Conservation (phyloP, 1,140 invertebrate genomes). For the Caerostris darwini region DNA sequence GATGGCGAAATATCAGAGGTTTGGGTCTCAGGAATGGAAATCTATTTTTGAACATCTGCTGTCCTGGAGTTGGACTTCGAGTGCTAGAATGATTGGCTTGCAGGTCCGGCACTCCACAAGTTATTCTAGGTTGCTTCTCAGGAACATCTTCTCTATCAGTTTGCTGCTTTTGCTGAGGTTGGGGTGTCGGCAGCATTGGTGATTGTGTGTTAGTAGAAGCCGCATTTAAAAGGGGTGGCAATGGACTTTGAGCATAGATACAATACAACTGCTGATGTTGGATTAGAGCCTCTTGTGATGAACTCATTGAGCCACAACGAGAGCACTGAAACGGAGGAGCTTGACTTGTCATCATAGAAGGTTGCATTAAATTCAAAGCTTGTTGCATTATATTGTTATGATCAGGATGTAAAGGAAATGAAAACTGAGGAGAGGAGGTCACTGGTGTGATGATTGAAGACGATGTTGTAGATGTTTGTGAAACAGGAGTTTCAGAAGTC, state of each 20-base stretch:
- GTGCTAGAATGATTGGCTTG: slow-evolving; percentile 83
- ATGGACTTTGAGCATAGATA: slow-evolving; percentile 85
- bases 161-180: neutral
- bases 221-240: slow-evolving; percentile 80
- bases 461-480: neutral
- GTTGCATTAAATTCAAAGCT: slow-evolving; percentile 64
- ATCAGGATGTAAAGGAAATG: slow-evolving; percentile 75
- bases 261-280: slow-evolving; percentile 92
- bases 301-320: slow-evolving; percentile 89
- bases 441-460: neutral
- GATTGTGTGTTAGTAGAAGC: slow-evolving; percentile 15
- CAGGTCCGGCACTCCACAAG: slow-evolving; percentile 61
- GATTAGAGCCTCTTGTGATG: slow-evolving; percentile 89
- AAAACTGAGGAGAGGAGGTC: slow-evolving; percentile 57
- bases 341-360: slow-evolving; percentile 37
- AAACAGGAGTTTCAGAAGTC: neutral
- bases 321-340: slow-evolving; percentile 84
- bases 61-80: slow-evolving; percentile 68
- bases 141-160: slow-evolving; percentile 54
- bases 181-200: neutral
- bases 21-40: slow-evolving; percentile 75
- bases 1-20: slow-evolving; percentile 88
- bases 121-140: slow-evolving; percentile 69
- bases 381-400: slow-evolving; percentile 75
- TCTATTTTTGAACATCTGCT: slow-evolving; percentile 70